phyloP scores from a whole-genome alignment of 2,797 vertebrate genomes.

The Lagodon rhomboides region DNA sequence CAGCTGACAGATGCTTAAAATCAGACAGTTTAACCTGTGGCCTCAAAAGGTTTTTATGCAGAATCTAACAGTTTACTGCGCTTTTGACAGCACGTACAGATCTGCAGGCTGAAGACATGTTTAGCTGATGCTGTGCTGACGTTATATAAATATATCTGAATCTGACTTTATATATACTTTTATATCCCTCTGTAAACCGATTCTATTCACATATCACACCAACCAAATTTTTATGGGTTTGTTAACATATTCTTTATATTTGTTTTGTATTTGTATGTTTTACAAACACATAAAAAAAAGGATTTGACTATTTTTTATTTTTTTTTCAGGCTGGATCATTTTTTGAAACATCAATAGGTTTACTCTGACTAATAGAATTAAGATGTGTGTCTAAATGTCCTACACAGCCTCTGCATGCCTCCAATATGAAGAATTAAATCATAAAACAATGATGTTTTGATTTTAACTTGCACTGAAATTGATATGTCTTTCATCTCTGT shows the following conservation, averaged over 20 bases:
- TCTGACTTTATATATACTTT: no score
- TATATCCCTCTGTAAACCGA: no score
- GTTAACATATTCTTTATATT: no score
- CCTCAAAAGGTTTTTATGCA: neutral
- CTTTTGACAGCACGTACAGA: neutral
- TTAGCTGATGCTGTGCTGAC: neutral
- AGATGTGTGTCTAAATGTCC: neutral
- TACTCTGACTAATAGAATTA: neutral
- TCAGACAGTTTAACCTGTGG: neutral
- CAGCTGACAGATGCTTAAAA: neutral
- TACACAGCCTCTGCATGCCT: neutral
- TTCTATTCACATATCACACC: no score
- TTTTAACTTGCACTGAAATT: neutral
- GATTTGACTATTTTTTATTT: neutral
- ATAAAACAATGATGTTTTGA: neutral
- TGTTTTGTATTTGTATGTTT: no score
- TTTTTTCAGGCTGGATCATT: neutral
- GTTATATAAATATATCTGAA: neutral
- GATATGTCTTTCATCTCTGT: neutral
- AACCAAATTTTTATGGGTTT: no score
- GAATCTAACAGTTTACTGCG: neutral
- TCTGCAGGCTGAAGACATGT: neutral
- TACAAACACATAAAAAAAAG: no score
- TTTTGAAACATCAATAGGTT: neutral
- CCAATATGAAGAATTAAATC: neutral